Base-by-base conservation (phyloP, 53 echinoderm and acorn worm species). In the Temnopleurus reevesii region DNA sequence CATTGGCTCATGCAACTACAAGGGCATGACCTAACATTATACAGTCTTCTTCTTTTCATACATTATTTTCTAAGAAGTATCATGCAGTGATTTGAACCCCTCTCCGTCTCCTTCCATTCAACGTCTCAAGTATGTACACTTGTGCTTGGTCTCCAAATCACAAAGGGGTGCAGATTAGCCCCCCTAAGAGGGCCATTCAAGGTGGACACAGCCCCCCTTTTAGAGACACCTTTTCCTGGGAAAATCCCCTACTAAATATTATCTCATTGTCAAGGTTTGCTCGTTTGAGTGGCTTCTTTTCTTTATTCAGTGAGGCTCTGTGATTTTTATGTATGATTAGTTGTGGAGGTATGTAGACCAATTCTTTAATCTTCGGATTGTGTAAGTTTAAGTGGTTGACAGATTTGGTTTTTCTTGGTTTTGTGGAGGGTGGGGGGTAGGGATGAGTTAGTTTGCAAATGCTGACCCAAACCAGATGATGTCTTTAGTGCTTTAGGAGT, bases 161-260 rank as follows among this genome's bases (percentile, higher is more conserved):
- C 41, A 66, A 66, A 19, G 5, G 66, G 66, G 61, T 31, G 30
- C 3, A 19, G 3, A 27, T n/a, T 12, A 27, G 35, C 31, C 3
- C 64, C 35, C 31, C 63, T 63, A 25, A 26, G 59, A 59, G 0
- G 63, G 63, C 30, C 17, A 18, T 36, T 66, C 1, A 61, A n/a
- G 19, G 5, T 38, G 15, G 15, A 27, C 3, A 35, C 66, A 66
- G 66, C 18, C 66, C 66, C 66, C 41, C 36, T 66, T 41, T 49
- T 66, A 2, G 38, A 66, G 66, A 38, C 66, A 18, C n/a, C 66
- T 21, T 66, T 61, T 38, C n/a, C 66, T 38, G 41, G 41, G 66
- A 66, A 66, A 66, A 66, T 66, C 66, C 66, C 66, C 66, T 66
- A 5, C 38, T 66, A 66, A 66, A 66, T 66, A 66, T 38, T 66